phyloP scores from a whole-genome alignment of 2,888 invertebrate species.

The Rhyacophila evoluta region DNA sequence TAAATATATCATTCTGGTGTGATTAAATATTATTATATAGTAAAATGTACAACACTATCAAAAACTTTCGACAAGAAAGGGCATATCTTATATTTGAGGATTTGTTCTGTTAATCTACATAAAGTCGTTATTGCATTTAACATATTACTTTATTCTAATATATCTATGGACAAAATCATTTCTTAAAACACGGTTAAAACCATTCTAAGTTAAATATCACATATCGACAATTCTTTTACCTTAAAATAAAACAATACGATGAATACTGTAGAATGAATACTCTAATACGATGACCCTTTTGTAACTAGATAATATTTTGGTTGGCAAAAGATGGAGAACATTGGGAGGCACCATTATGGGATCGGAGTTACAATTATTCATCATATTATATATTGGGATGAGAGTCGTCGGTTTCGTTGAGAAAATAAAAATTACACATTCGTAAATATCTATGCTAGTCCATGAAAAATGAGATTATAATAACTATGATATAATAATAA shows the following conservation, averaged over 20 bases:
- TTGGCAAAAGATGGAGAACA: conserved; percentile 22
- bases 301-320: background rate
- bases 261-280: too few species aligned
- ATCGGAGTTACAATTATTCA: background rate
- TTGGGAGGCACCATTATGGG: background rate
- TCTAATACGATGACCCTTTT: background rate
- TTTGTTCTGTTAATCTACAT: conserved; percentile 26
- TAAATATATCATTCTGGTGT: conserved; percentile 48
- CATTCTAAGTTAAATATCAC: conserved; percentile 48
- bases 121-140: conserved; percentile 49
- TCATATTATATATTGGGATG: background rate
- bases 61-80: conserved; percentile 33
- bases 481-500: background rate
- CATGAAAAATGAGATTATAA: conserved; percentile 6
- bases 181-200: conserved; percentile 45
- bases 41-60: conserved; percentile 41
- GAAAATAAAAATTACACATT: conserved; percentile 6
- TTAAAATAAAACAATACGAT: background rate
- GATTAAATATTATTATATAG: conserved; percentile 41
- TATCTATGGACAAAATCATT: conserved; percentile 47
- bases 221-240: conserved; percentile 35
- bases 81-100: conserved; percentile 34
- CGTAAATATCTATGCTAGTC: background rate
- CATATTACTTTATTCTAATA: conserved; percentile 49
- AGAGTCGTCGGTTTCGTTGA: background rate